phyloP scores from a whole-genome alignment of 2,797 vertebrate genomes.

The Sphenodon punctatus region DNA sequence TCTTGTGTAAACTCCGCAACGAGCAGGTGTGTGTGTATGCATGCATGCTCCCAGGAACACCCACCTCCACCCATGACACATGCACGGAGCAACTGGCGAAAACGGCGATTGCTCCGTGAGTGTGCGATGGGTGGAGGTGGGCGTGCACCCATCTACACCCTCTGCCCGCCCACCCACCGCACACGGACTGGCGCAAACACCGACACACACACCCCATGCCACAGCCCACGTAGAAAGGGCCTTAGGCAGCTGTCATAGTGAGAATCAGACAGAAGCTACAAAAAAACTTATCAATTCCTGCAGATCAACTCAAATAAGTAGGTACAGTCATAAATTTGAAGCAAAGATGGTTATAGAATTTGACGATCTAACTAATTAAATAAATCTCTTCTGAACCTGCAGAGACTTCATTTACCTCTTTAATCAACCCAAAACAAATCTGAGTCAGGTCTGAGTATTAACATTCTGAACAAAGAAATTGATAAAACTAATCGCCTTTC shows the following conservation, averaged over 20 bases:
- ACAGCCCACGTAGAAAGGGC: neutral
- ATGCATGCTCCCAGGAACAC: too few species aligned
- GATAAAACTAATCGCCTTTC: neutral
- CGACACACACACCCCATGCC: too few species aligned
- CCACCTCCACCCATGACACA: too few species aligned
- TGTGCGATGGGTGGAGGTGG: too few species aligned
- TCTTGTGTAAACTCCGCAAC: too few species aligned
- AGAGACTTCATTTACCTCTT: neutral
- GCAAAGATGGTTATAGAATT: accelerated
- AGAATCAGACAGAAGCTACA: neutral
- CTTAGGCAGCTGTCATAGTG: neutral
- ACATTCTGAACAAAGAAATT: neutral
- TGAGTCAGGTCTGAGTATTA: neutral
- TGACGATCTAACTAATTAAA: neutral
- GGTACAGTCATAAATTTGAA: accelerated
- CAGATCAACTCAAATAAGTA: neutral
- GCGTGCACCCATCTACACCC: too few species aligned
- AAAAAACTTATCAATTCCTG: neutral
- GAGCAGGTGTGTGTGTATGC: too few species aligned
- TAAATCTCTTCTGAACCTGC: neutral
- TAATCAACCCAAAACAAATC: neutral
- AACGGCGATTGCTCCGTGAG: too few species aligned
- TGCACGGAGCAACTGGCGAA: too few species aligned
- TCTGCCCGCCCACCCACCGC: too few species aligned
- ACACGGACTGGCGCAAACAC: too few species aligned